A percentile compares a stretch with the other conserved stretches of the same genome.
phyloP scores from a whole-genome alignment of 2,797 vertebrate genomes.

The Phalloptychus januarius region DNA sequence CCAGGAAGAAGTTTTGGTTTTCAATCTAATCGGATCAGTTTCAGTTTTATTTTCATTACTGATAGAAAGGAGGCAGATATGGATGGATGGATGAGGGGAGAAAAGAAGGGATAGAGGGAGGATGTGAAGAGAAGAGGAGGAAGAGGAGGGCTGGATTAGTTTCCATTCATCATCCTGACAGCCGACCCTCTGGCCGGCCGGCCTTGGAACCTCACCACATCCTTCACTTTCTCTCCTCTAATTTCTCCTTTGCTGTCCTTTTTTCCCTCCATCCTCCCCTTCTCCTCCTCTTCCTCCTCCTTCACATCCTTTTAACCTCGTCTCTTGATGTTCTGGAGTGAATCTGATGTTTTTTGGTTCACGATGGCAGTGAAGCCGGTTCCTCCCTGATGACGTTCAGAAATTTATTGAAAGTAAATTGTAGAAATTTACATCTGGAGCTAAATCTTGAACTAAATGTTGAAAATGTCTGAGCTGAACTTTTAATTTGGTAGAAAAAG shows the following conservation, averaged over 20 bases:
- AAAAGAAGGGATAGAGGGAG: slow-evolving; percentile 26
- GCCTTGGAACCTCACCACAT: slow-evolving; percentile 71
- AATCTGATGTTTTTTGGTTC: too few species aligned
- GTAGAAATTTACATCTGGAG: too few species aligned
- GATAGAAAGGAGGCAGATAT: not conserved
- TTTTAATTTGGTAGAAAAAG: not conserved
- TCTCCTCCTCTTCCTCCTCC: not conserved
- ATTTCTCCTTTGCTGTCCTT: slow-evolving; percentile 44
- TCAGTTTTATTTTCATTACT: slow-evolving; percentile 5
- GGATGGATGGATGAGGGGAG: not conserved
- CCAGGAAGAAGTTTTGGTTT: slow-evolving; percentile 6
- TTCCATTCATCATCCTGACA: slow-evolving; percentile 75
- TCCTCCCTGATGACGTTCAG: too few species aligned
- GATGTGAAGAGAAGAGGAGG: slow-evolving; percentile 45
- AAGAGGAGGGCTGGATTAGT: slow-evolving; percentile 57
- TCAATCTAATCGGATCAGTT: not conserved
- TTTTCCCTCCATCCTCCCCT: slow-evolving; percentile 37
- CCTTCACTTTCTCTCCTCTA: slow-evolving; percentile 42
- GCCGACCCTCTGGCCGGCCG: slow-evolving; percentile 68
- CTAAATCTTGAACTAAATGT: too few species aligned
- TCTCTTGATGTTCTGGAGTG: too few species aligned
- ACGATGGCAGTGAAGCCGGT: too few species aligned
- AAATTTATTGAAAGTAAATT: too few species aligned
- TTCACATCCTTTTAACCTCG: not conserved
- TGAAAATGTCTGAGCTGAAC: not conserved